Percentiles rank a stretch among this genome's conserved stretches.
Evolutionary conservation across 2,797 vertebrate species (phyloP).

Genomic region (Crenichthys baileyi): DNA sequence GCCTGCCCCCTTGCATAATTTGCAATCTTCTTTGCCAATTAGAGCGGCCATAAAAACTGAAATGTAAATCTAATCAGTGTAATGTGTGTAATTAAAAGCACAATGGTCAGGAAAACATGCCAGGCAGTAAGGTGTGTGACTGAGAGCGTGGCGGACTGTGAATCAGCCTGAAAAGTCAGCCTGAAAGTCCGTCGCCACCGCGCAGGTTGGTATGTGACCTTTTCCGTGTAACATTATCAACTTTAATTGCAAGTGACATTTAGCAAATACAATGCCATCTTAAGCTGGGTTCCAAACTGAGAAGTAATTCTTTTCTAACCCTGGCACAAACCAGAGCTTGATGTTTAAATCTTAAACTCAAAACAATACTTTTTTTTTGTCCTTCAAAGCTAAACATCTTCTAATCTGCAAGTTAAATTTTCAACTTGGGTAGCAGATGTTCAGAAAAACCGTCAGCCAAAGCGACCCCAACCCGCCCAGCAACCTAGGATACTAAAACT

Average conservation of each 20-base stretch:
- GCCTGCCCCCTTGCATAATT: slow-evolving; percentile 75
- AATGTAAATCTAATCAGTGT: slow-evolving; percentile 84
- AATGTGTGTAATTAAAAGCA: slow-evolving; percentile 83
- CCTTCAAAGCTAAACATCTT: neutral
- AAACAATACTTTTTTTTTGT: slow-evolving; percentile 18
- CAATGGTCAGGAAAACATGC: slow-evolving; percentile 79
- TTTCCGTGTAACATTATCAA: slow-evolving; percentile 81
- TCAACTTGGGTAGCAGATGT: neutral
- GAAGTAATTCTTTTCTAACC: slow-evolving; percentile 75
- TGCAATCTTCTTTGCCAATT: slow-evolving; percentile 84
- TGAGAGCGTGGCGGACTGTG: slow-evolving; percentile 43
- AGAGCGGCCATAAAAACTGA: slow-evolving; percentile 77
- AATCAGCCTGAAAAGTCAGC: slow-evolving; percentile 66
- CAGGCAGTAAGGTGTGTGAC: slow-evolving; percentile 69
- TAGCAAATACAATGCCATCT: slow-evolving; percentile 80
- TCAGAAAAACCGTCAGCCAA: neutral
- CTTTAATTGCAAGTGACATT: slow-evolving; percentile 87
- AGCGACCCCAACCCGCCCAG: neutral
- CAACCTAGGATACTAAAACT: neutral
- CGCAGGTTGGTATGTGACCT: slow-evolving; percentile 78
- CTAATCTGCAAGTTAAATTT: neutral
- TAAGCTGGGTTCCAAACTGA: slow-evolving; percentile 66
- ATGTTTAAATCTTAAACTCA: slow-evolving; percentile 51
- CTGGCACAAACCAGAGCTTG: slow-evolving; percentile 60
- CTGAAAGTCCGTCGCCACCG: slow-evolving; percentile 51